Evolutionary conservation across 2,113 vertebrate species (phyloP).

Genomic region (Polypterus bichir): DNA sequence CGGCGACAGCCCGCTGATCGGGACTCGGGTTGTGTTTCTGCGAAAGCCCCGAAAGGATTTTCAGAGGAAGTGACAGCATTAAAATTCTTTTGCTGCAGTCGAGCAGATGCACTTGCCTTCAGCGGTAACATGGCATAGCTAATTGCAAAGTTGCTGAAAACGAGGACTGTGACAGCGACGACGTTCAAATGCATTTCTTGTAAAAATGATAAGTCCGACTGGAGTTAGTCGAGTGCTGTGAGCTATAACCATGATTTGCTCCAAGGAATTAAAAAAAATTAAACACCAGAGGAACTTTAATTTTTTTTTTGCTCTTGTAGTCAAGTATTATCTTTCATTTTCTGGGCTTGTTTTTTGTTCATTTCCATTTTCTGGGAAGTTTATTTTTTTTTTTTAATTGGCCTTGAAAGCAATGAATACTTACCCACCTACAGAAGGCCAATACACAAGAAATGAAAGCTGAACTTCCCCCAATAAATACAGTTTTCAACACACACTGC

Average conservation of each 20-base stretch:
- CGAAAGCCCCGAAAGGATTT: constrained; percentile 25
- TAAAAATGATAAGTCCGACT: constrained; percentile 38
- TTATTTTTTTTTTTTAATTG: no score
- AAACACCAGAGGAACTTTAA: no score
- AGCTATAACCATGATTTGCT: constrained; percentile 4
- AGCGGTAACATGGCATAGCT: constrained; percentile 44
- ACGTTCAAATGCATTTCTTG: constrained; percentile 46
- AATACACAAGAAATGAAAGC: no score
- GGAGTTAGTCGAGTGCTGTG: constrained; percentile 25
- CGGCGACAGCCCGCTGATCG: not conserved
- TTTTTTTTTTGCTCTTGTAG: no score
- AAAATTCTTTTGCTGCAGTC: constrained; percentile 29
- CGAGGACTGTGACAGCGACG: constrained; percentile 33
- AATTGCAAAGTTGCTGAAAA: constrained; percentile 39
- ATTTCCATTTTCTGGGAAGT: no score
- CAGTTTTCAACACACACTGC: no score
- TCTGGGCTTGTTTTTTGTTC: no score
- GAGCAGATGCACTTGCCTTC: constrained; percentile 39
- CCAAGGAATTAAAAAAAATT: not conserved
- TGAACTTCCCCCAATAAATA: no score
- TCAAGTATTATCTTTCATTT: no score
- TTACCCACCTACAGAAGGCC: no score
- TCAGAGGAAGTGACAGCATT: constrained; percentile 12
- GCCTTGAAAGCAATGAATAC: no score
- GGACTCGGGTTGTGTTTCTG: not conserved